Percentiles rank a stretch among this genome's conserved stretches.
Conservation (phyloP, 2,888 invertebrate genomes). For the Dysmachus trigonus region DNA sequence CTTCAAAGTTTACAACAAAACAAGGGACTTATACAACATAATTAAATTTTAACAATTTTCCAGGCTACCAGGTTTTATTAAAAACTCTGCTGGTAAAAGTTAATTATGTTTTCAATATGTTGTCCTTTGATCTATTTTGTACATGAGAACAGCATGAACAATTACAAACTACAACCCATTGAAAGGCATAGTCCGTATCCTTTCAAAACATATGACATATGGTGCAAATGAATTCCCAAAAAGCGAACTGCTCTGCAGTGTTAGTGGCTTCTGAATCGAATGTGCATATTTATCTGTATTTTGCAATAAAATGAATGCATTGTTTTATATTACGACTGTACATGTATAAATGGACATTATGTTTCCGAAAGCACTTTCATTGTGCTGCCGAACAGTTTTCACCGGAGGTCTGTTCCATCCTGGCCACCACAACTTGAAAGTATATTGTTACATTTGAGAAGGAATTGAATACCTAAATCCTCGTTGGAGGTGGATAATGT, state of each 20-base stretch:
- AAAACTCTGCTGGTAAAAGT: not conserved
- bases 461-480: conserved; percentile 7
- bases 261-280: not conserved
- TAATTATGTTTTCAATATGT: not conserved
- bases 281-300: conserved; percentile 4
- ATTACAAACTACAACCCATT: not conserved
- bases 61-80: too few relatives aligned
- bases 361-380: not conserved
- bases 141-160: not conserved
- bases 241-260: not conserved
- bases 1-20: too few relatives aligned
- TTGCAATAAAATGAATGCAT: not conserved
- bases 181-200: not conserved
- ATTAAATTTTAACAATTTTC: too few relatives aligned
- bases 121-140: not conserved
- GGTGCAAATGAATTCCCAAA: not conserved
- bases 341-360: conserved; percentile 11
- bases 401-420: not conserved
- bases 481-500: not conserved
- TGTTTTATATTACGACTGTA: conserved; percentile 14
- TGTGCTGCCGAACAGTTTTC: not conserved
- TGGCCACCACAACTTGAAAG: conserved; percentile 9
- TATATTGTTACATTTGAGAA: conserved; percentile 26
- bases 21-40: too few relatives aligned
- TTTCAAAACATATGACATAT: not conserved